phyloP scores from a whole-genome alignment of 2,888 invertebrate species.

The Euzophera pinguis region DNA sequence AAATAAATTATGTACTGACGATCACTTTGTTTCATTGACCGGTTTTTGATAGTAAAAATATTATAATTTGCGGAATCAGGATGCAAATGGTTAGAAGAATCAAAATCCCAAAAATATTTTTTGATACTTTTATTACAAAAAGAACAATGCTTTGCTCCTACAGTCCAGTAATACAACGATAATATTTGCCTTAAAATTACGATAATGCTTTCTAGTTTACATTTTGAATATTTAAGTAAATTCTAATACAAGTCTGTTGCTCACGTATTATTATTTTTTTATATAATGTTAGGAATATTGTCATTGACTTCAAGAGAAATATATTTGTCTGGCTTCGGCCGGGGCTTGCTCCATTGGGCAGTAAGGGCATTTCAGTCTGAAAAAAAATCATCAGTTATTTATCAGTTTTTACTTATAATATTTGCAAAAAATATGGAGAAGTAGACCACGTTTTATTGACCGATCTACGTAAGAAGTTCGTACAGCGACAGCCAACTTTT shows the following conservation, averaged over 20 bases:
- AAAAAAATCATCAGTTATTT: no score
- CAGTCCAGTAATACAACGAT: slow-evolving; percentile 36
- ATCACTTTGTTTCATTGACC: slow-evolving; percentile 44
- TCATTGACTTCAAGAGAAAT: slow-evolving; percentile 83
- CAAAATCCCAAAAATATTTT: slow-evolving; percentile 21
- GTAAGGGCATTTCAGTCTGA: slow-evolving; percentile 98
- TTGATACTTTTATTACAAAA: slow-evolving; percentile 42
- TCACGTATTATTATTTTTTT: slow-evolving; percentile 18
- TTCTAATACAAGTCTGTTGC: slow-evolving; percentile 14
- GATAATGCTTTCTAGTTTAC: slow-evolving; percentile 28
- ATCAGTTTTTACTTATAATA: no score
- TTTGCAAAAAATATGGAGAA: no score
- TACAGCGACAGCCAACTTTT: no score
- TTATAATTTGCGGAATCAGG: no score
- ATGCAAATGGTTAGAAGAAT: neutral
- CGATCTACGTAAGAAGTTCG: no score
- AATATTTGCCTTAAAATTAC: slow-evolving; percentile 38
- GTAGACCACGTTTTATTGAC: no score
- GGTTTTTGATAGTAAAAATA: no score
- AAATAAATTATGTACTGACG: slow-evolving; percentile 75
- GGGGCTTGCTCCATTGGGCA: slow-evolving; percentile 98
- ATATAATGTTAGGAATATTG: slow-evolving; percentile 7
- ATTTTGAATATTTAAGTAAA: slow-evolving; percentile 8
- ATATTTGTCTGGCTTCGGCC: slow-evolving; percentile 94
- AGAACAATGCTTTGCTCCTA: slow-evolving; percentile 33